Evolutionary conservation across 2,888 invertebrate species (phyloP).

Genomic region (Phengaris arion): DNA sequence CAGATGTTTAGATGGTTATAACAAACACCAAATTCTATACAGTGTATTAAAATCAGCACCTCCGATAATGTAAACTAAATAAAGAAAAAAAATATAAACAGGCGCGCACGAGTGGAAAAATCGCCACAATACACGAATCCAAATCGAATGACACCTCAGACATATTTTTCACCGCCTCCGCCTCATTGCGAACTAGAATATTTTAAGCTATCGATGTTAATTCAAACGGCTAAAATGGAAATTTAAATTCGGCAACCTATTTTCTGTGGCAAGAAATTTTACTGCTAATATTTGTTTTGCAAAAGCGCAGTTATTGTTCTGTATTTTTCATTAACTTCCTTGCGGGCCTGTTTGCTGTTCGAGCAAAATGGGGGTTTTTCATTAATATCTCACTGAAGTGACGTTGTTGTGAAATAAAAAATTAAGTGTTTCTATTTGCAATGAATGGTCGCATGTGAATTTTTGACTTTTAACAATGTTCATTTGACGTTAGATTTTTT

Average conservation of each 20-base stretch:
- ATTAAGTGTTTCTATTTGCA: conserved; percentile 8
- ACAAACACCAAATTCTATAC: too few species aligned
- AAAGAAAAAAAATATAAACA: too few species aligned
- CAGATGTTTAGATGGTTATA: too few species aligned
- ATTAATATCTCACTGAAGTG: conserved; percentile 21
- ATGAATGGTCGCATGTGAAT: not conserved
- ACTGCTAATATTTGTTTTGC: conserved; percentile 10
- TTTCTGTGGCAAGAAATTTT: conserved; percentile 1
- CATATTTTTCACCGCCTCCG: too few species aligned
- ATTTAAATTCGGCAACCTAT: not conserved
- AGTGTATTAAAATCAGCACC: too few species aligned
- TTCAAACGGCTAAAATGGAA: not conserved
- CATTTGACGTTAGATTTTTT: not conserved
- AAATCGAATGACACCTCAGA: too few species aligned
- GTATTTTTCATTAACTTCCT: conserved; percentile 26
- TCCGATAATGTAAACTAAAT: too few species aligned
- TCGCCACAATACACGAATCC: too few species aligned
- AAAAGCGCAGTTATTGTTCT: conserved; percentile 19
- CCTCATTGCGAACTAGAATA: too few species aligned
- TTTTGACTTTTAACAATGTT: not conserved
- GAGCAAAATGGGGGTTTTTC: conserved; percentile 24
- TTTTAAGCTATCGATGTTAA: not conserved
- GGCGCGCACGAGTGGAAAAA: too few species aligned
- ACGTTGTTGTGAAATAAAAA: conserved; percentile 15
- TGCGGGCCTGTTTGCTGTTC: conserved; percentile 22